Percentiles rank a stretch among this genome's conserved stretches.
These are phyloP conservation scores for Tringa solitaria DNA, from an alignment of 2,113 vertebrate genomes.

Conservation along the genomic window DNA sequence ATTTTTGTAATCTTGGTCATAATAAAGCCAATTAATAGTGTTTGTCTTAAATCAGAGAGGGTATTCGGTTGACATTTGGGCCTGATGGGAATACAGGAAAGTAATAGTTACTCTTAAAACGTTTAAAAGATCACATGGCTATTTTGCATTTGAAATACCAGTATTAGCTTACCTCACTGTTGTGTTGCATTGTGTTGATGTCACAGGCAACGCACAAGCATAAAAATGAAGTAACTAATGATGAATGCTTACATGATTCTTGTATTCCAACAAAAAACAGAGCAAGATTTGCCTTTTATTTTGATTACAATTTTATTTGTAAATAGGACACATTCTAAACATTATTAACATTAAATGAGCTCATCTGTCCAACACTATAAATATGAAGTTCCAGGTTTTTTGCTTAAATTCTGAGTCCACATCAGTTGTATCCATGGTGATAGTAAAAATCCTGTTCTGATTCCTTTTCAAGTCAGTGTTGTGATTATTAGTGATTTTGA, in stretches of 20 bases:
- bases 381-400: not conserved
- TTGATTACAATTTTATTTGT: not conserved
- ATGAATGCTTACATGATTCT: not conserved
- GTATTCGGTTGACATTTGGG: not conserved
- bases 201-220: not conserved
- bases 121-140: not conserved
- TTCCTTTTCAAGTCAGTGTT: constrained; percentile 3
- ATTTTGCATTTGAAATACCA: not conserved
- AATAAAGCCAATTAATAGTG: not conserved
- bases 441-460: not conserved
- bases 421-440: constrained; percentile 41
- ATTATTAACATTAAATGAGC: not conserved
- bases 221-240: not conserved
- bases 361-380: not conserved
- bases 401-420: not conserved
- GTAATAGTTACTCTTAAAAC: not conserved
- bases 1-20: not conserved
- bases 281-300: not conserved
- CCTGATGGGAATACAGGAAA: not conserved
- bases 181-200: not conserved
- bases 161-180: not conserved
- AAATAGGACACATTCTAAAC: not conserved
- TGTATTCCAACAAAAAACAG: not conserved
- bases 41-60: not conserved
- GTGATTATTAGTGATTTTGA: constrained; percentile 23